A percentile compares a stretch with the other conserved stretches of the same genome.
These are phyloP conservation scores for Parazoanthus swiftii DNA, from an alignment of 92 coral and sea anemone species.

Conservation along the genomic window DNA sequence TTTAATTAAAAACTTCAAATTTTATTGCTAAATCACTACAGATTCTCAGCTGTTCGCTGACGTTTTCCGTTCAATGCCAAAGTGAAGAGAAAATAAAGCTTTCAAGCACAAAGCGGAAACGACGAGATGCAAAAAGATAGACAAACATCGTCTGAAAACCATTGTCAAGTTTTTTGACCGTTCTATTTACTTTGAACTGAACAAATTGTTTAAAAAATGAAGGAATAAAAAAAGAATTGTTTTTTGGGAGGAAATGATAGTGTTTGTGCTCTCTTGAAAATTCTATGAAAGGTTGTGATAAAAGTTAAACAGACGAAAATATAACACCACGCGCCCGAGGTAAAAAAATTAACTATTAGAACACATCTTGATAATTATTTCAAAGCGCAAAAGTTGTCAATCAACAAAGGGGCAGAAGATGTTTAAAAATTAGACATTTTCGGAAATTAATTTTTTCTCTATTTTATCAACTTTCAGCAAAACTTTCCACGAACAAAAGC, in stretches of 20 bases:
- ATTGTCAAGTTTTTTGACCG: conserved; percentile 21
- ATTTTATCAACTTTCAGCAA: not conserved
- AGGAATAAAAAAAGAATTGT: not conserved
- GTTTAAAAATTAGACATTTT: not conserved
- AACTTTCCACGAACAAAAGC: not conserved
- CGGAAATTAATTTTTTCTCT: not conserved
- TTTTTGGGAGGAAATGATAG: conserved; percentile 20
- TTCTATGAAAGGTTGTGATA: not conserved
- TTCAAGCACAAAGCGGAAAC: conserved; percentile 9
- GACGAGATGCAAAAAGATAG: not conserved
- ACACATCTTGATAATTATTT: not conserved
- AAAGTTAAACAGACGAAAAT: conserved; percentile 20
- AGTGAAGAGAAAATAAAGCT: not conserved
- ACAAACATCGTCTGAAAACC: not conserved
- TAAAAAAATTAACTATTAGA: not conserved
- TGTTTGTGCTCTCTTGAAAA: conserved; percentile 23
- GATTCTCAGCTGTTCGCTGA: not conserved
- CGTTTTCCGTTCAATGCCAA: not conserved
- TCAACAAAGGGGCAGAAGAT: not conserved
- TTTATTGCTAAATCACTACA: not conserved
- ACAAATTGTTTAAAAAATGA: conserved; percentile 4
- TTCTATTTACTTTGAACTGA: conserved; percentile 24
- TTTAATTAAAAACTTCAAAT: conserved; percentile 17
- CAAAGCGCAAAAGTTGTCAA: not conserved
- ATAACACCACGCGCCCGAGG: conserved; percentile 13